Conservation (phyloP, 2,797 vertebrate genomes). For the Pseudomugil gertrudae region DNA sequence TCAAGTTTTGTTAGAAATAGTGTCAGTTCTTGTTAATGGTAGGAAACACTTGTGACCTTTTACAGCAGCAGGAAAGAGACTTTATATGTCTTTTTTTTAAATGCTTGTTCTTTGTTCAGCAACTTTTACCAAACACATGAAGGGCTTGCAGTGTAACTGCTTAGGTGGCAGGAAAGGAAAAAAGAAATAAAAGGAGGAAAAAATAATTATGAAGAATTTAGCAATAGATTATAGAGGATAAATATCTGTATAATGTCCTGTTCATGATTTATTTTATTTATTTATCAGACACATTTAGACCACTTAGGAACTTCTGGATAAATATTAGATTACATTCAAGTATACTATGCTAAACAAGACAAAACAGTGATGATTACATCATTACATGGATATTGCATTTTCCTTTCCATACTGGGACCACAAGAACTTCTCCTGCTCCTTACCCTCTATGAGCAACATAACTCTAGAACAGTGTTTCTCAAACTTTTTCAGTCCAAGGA, state of each 20-base stretch:
- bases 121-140: constrained; percentile 22
- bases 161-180: background rate
- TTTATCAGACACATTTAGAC: background rate
- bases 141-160: constrained; percentile 4
- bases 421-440: too few relatives aligned
- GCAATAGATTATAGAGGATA: background rate
- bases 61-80: background rate
- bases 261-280: background rate
- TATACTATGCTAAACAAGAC: background rate
- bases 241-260: background rate
- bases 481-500: too few relatives aligned
- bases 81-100: constrained; percentile 15
- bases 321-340: background rate
- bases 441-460: too few relatives aligned
- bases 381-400: too few relatives aligned
- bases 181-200: background rate
- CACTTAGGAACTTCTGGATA: background rate
- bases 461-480: too few relatives aligned
- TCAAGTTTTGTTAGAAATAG: constrained; percentile 28
- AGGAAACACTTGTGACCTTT: constrained; percentile 36
- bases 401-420: too few relatives aligned
- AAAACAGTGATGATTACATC: too few relatives aligned
- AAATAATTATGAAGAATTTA: background rate
- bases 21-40: constrained; percentile 48
- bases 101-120: constrained; percentile 15